Conservation (phyloP, 2,888 invertebrate species). For the Mythimna ferrago region DNA sequence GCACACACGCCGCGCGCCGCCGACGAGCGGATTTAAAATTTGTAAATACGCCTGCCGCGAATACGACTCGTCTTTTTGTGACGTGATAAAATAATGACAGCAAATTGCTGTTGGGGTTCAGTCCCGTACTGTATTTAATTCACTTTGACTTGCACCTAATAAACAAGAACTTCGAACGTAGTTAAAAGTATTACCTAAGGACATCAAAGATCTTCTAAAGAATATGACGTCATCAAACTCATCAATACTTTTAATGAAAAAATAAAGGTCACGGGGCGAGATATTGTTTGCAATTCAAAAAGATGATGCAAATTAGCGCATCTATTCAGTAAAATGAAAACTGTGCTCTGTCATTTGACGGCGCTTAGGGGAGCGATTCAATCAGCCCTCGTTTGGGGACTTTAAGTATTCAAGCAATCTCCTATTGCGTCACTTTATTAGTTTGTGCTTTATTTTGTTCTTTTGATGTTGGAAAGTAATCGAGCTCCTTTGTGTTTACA, state of each 20-base stretch:
- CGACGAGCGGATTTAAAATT: slow-evolving; percentile 80
- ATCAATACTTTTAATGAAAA: slow-evolving; percentile 33
- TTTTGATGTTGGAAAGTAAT: slow-evolving; percentile 88
- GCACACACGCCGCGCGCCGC: slow-evolving; percentile 76
- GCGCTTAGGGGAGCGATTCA: slow-evolving; percentile 84
- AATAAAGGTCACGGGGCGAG: slow-evolving; percentile 57
- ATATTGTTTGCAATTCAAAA: slow-evolving; percentile 68
- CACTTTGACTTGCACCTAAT: slow-evolving; percentile 43
- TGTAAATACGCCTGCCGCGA: slow-evolving; percentile 77
- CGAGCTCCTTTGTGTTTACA: slow-evolving; percentile 76
- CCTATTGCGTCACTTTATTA: slow-evolving; percentile 88
- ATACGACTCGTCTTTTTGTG: slow-evolving; percentile 80
- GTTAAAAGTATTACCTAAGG: slow-evolving; percentile 28
- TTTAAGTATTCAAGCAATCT: slow-evolving; percentile 89
- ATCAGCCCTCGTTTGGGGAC: slow-evolving; percentile 86
- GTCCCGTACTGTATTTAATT: slow-evolving; percentile 49
- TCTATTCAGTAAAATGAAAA: slow-evolving; percentile 88
- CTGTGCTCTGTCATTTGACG: slow-evolving; percentile 83
- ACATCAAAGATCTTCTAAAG: slow-evolving; percentile 16
- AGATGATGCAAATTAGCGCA: slow-evolving; percentile 89
- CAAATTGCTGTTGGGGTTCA: slow-evolving; percentile 73
- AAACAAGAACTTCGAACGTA: slow-evolving; percentile 29
- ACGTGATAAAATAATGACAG: slow-evolving; percentile 82
- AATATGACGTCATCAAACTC: slow-evolving; percentile 26
- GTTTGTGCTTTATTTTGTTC: slow-evolving; percentile 85